Evolutionary conservation across 2,797 vertebrate genomes (phyloP).

Genomic region (Austrolebias charrua): DNA sequence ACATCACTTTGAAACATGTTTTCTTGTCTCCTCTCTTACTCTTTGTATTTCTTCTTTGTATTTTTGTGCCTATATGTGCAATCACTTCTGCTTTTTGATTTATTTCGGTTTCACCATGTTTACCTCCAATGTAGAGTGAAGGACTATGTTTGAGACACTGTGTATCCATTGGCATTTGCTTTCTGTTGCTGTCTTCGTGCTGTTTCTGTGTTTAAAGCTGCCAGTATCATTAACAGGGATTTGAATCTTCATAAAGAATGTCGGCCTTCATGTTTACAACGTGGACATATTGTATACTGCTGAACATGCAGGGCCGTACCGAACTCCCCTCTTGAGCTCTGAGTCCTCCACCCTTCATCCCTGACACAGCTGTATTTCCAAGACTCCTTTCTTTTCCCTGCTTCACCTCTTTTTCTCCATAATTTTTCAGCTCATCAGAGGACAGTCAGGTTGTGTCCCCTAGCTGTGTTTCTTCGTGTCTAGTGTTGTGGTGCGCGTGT

Average conservation of each 20-base stretch:
- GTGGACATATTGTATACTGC: conserved; percentile 74
- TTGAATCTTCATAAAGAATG: conserved; percentile 56
- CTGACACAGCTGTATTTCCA: conserved; percentile 59
- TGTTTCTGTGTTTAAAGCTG: conserved; percentile 50
- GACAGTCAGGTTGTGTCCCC: conserved; percentile 76
- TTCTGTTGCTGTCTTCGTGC: conserved; percentile 55
- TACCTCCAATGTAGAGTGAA: conserved; percentile 49
- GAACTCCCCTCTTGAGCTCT: conserved; percentile 54
- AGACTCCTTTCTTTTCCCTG: conserved; percentile 46
- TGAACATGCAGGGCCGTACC: conserved; percentile 69
- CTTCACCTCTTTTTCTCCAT: conserved; percentile 54
- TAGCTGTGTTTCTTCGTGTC: conserved; percentile 79
- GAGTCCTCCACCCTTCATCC: conserved; percentile 60
- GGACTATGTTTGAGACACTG: conserved; percentile 51
- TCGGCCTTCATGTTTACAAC: conserved; percentile 75
- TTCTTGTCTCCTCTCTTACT: conserved; percentile 68
- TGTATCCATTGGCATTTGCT: conserved; percentile 35
- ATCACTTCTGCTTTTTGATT: conserved; percentile 42
- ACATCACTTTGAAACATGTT: conserved; percentile 47
- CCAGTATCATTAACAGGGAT: conserved; percentile 56
- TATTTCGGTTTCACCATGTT: conserved; percentile 36
- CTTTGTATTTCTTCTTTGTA: conserved; percentile 60
- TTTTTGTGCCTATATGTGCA: conserved; percentile 55
- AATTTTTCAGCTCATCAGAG: conserved; percentile 71
- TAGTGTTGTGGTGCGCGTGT: conserved; percentile 82